These are phyloP conservation scores for Orientallactaga sibirica DNA, from an alignment of 2,797 vertebrate species.

Conservation along the genomic window DNA sequence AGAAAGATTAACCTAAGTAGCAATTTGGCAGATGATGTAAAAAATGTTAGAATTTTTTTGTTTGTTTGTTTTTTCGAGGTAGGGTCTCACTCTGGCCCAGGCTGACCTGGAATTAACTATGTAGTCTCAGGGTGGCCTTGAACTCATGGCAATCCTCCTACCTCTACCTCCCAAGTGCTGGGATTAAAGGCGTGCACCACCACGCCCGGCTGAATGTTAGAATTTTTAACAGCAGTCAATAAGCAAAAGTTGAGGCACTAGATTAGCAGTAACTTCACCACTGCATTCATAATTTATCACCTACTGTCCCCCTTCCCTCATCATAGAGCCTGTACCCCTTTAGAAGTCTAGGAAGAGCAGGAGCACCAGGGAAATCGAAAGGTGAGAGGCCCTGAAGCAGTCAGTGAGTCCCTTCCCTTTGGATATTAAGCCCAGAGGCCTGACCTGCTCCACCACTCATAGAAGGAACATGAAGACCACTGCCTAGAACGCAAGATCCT, in stretches of 20 bases:
- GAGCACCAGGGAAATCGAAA: not conserved
- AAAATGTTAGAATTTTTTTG: not conserved
- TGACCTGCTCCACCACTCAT: slow-evolving; percentile 86
- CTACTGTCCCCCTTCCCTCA: no score
- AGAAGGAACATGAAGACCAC: slow-evolving; percentile 94
- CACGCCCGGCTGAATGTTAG: not conserved
- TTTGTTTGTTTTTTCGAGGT: no score
- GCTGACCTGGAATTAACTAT: no score
- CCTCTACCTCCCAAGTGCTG: no score
- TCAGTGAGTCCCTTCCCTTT: slow-evolving; percentile 87
- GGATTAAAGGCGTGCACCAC: no score
- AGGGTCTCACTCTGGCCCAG: no score
- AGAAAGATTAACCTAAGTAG: not conserved
- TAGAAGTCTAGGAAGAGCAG: not conserved
- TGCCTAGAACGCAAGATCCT: slow-evolving; percentile 94
- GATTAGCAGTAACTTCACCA: not conserved
- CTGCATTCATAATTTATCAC: not conserved
- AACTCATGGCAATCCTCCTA: no score
- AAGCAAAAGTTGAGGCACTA: not conserved
- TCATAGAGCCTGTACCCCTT: not conserved
- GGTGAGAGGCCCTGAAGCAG: slow-evolving; percentile 83
- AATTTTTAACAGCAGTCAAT: not conserved
- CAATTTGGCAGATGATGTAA: not conserved
- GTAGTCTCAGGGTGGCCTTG: no score
- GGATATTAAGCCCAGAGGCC: slow-evolving; percentile 87